Percentiles rank a stretch among this genome's conserved stretches.
phyloP scores from a whole-genome alignment of 1,140 invertebrate genomes.

The Pogonomyrmex californicus region DNA sequence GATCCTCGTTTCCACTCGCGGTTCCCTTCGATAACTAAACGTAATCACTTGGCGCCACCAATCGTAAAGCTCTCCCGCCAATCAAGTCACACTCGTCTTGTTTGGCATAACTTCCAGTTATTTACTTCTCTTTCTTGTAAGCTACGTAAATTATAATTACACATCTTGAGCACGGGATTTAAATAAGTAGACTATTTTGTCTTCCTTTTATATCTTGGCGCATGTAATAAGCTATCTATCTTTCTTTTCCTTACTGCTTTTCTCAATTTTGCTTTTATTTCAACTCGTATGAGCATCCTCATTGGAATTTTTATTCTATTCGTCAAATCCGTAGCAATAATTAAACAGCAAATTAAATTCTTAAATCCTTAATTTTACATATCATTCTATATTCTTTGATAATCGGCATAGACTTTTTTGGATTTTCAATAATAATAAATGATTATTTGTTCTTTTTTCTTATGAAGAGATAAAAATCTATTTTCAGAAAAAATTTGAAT shows the following conservation, averaged over 20 bases:
- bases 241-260: not conserved
- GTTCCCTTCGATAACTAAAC: constrained; percentile 75
- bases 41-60: constrained; percentile 80
- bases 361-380: not conserved
- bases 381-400: not conserved
- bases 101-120: constrained; percentile 29
- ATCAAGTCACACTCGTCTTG: constrained; percentile 74
- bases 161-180: not conserved
- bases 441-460: not conserved
- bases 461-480: constrained; percentile 4
- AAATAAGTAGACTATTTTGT: constrained; percentile 10
- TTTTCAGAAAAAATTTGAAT: not conserved
- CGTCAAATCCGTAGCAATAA: not conserved
- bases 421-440: constrained; percentile 22
- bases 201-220: not conserved
- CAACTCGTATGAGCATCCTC: not conserved
- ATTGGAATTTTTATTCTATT: not conserved
- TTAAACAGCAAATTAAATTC: not conserved
- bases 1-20: constrained; percentile 40
- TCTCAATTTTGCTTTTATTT: constrained; percentile 1
- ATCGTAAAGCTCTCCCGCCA: constrained; percentile 82
- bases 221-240: not conserved
- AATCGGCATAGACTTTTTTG: not conserved
- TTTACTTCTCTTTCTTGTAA: constrained; percentile 16
- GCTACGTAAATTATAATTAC: constrained; percentile 47